Percentiles rank a stretch among this genome's conserved stretches.
Evolutionary conservation across 1,140 invertebrate species (phyloP).

Genomic region (Dinoponera quadriceps): DNA sequence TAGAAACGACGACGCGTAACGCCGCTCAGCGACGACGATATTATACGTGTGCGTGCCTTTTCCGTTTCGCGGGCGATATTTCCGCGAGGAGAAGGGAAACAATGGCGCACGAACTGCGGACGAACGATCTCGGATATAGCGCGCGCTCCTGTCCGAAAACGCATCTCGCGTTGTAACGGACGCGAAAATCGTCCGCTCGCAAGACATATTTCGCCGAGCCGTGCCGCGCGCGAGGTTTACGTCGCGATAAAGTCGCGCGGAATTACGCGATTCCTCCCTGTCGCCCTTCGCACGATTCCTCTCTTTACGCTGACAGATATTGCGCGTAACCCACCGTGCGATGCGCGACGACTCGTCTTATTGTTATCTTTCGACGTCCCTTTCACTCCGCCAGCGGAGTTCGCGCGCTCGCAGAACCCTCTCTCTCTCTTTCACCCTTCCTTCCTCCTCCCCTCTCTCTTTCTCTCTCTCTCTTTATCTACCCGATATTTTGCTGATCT

Average conservation of each 20-base stretch:
- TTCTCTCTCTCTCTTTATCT: neutral
- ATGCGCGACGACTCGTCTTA: neutral
- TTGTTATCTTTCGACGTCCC: neutral
- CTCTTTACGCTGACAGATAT: neutral
- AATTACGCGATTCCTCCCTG: neutral
- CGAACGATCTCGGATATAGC: conserved; percentile 14
- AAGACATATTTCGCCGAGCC: neutral
- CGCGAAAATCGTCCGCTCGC: conserved; percentile 7
- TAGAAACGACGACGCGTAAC: conserved; percentile 5
- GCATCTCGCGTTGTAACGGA: conserved; percentile 7
- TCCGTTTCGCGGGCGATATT: conserved; percentile 51
- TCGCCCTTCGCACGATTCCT: neutral
- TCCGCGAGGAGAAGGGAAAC: conserved; percentile 39
- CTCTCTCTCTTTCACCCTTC: too few relatives aligned
- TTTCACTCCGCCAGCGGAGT: too few relatives aligned
- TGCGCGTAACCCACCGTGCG: too few relatives aligned
- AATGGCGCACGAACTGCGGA: conserved; percentile 1
- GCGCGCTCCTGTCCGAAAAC: conserved; percentile 1
- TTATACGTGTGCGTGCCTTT: conserved; percentile 39
- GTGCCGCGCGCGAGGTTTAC: conserved; percentile 12
- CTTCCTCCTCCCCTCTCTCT: too few relatives aligned
- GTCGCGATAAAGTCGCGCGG: conserved; percentile 14
- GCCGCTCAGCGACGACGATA: neutral
- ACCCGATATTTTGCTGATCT: neutral
- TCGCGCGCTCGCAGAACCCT: too few relatives aligned